phyloP scores from a whole-genome alignment of 2,113 vertebrate genomes.

The Lamprotornis superbus region DNA sequence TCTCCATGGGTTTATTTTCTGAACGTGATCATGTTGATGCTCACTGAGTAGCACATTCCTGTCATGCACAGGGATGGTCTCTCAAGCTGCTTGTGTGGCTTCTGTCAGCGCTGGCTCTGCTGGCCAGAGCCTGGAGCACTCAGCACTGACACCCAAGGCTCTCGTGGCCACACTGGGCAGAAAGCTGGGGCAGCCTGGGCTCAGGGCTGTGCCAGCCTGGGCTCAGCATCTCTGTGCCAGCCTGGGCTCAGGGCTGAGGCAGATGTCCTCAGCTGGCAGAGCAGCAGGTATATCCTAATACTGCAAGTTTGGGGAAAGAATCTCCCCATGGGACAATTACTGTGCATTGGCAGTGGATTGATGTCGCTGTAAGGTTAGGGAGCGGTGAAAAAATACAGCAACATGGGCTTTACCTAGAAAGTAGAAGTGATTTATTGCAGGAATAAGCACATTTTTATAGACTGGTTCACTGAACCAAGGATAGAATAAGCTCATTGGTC shows the following conservation, averaged over 20 bases:
- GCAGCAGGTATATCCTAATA: background rate
- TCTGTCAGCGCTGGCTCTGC: background rate
- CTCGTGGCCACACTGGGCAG: accelerated
- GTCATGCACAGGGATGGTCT: background rate
- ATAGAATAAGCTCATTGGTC: no score
- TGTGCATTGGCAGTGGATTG: background rate
- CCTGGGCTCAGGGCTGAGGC: background rate
- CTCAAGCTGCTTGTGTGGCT: background rate
- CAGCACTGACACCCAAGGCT: background rate
- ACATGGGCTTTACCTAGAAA: no score
- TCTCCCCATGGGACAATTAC: background rate
- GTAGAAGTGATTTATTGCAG: no score
- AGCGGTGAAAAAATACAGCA: no score
- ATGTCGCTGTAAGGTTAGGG: no score
- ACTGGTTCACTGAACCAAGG: no score
- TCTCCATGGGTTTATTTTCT: background rate
- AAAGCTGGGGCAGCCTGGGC: background rate
- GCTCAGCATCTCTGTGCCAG: no score
- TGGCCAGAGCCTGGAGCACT: no score
- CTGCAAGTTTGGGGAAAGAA: background rate
- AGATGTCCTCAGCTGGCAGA: background rate
- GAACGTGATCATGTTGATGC: background rate
- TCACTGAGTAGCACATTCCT: background rate
- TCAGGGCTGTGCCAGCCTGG: background rate
- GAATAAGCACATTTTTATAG: no score